These are phyloP conservation scores for Synanthedon vespiformis DNA, from an alignment of 2,888 invertebrate species.

Conservation along the genomic window DNA sequence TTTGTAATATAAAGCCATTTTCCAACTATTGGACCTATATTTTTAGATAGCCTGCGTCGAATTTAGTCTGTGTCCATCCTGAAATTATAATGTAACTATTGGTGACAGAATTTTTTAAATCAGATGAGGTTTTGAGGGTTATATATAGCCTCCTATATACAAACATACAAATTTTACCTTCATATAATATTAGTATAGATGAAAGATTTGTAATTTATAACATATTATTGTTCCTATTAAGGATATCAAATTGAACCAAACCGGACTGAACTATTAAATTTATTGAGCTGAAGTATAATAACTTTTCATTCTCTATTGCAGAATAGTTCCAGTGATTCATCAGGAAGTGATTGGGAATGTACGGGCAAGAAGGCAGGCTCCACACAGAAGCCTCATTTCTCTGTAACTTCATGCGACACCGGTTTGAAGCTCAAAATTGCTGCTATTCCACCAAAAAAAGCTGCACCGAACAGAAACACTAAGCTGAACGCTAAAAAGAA, in stretches of 20 bases:
- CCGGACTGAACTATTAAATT: not conserved
- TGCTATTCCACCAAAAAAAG: constrained; percentile 66
- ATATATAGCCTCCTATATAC: too few relatives aligned
- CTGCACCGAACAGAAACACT: constrained; percentile 39
- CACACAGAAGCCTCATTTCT: constrained; percentile 64
- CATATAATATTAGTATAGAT: too few relatives aligned
- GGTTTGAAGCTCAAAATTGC: constrained; percentile 73
- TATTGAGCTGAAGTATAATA: not conserved
- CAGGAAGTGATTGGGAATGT: constrained; percentile 61
- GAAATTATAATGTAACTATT: too few relatives aligned
- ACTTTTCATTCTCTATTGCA: constrained; percentile 23
- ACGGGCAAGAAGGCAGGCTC: constrained; percentile 39
- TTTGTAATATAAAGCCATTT: too few relatives aligned
- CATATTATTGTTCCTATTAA: not conserved
- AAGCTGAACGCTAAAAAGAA: constrained; percentile 51
- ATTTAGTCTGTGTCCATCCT: too few relatives aligned
- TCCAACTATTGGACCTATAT: too few relatives aligned
- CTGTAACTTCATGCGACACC: constrained; percentile 73
- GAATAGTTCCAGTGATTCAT: constrained; percentile 52
- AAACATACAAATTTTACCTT: too few relatives aligned
- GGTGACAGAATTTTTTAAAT: too few relatives aligned
- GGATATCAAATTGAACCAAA: not conserved
- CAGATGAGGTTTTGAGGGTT: too few relatives aligned
- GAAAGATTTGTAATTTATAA: too few relatives aligned
- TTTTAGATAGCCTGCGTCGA: too few relatives aligned